Evolutionary conservation across 35 echinoderm and acorn worm genomes (phyloP), one percentile per base, ranked within the genome.

Genomic region (Lytechinus pictus): DNA sequence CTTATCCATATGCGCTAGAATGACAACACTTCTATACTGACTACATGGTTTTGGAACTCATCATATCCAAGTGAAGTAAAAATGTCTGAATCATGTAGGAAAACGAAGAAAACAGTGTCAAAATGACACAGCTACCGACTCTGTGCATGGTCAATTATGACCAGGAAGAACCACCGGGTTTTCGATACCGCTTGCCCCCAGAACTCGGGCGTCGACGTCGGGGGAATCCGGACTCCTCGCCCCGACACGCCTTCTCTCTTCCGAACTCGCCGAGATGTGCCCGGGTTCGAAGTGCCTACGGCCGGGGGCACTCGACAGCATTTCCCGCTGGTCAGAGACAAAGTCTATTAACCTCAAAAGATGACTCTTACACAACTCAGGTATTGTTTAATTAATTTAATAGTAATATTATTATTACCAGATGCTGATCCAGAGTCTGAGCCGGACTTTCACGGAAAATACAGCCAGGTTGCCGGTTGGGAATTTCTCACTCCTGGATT

Each of bases 81-180:
- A 54, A 96, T 94, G 96, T 87, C 92, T 90, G 28, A 27, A 94
- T 90, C 51, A 52, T 96, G 96, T 89, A 94, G 57, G 52, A 57
- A 51, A 56, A 33, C 5, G 92, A 19, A 28, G 27, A 61, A 19
- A 54, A 96, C 19, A 21, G 72, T 86, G 71, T 93, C 72, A 53
- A 94, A 94, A 96, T 96, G 96, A 94, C 92, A 79, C 92, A 96
- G 55, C 94, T 94, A 44, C 96, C 96, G 19, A 94, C 96, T 6
- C 86, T 96, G 3, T 96, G 96, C 33, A 94, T 94, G 92, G 92
- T 96, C 86, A 54, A 94, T 88, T 96, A 96, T 94, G 96, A 96
- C 86, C 92, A 86, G 27, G 92, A 94, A 27, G 96, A 94, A 9
- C 54, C 92, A 4, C 92, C 92, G 5, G 92, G 53, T 24, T 93